Evolutionary conservation across 2,797 vertebrate genomes (phyloP).

Genomic region (Oreortyx pictus): DNA sequence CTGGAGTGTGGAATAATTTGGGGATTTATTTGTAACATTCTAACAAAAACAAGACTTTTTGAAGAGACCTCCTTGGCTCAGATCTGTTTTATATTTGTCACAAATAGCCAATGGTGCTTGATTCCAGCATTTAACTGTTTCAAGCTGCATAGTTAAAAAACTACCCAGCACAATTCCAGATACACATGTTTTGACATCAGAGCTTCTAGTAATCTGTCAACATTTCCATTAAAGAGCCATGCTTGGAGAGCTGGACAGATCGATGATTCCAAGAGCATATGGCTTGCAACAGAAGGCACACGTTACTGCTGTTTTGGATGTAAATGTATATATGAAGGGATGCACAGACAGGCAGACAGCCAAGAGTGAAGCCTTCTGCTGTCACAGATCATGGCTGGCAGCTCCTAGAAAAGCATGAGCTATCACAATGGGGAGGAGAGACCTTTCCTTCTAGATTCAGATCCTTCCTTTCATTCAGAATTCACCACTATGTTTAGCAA

Average conservation of each 20-base stretch:
- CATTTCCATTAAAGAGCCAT: not conserved
- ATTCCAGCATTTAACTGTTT: constrained; percentile 3
- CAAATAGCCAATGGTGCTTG: not conserved
- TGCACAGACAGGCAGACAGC: not conserved
- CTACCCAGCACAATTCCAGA: not conserved
- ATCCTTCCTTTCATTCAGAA: no score
- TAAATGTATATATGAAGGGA: not conserved
- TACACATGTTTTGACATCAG: not conserved
- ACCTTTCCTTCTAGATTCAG: not conserved
- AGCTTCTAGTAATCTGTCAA: not conserved
- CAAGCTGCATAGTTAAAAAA: not conserved
- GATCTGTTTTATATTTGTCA: not conserved
- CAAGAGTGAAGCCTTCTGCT: not conserved
- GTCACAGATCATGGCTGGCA: not conserved
- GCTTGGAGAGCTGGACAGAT: not conserved
- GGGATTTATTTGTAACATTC: not conserved
- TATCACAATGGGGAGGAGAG: no score
- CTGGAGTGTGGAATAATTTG: not conserved
- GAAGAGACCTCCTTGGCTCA: not conserved
- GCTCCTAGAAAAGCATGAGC: not conserved
- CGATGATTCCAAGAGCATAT: not conserved
- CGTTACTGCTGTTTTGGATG: not conserved
- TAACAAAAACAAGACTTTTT: not conserved
- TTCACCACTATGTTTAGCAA: not conserved
- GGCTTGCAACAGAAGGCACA: not conserved